Conservation (phyloP, 2,888 invertebrate species). For the Tanaodytes sp. region DNA sequence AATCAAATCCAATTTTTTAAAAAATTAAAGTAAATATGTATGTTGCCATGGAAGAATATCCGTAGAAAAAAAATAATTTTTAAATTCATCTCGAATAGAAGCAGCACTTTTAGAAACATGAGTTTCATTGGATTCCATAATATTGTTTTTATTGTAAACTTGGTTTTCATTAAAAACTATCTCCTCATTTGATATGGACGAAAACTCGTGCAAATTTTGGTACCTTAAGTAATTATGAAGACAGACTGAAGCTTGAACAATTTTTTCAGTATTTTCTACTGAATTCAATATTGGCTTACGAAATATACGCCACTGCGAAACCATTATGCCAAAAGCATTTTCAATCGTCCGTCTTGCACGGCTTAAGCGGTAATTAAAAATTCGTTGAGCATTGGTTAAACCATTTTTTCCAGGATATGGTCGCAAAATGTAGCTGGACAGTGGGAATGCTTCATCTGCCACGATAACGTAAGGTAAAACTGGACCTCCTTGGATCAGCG, state of each 20-base stretch:
- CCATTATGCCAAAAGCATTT: slow-evolving; percentile 3
- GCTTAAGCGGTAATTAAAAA: slow-evolving; percentile 7
- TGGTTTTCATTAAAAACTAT: background rate
- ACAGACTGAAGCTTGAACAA: slow-evolving; percentile 2
- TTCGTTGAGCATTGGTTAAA: background rate
- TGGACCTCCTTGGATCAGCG: background rate
- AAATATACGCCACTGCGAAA: slow-evolving; percentile 4
- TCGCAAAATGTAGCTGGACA: slow-evolving; percentile 6
- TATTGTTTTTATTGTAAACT: too few relatives aligned
- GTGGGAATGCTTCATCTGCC: slow-evolving; percentile 10
- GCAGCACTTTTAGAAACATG: background rate
- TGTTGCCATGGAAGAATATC: too few relatives aligned
- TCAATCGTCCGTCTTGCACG: background rate
- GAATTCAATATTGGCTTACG: background rate
- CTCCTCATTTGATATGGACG: too few relatives aligned
- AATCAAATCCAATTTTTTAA: too few relatives aligned
- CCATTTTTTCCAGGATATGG: slow-evolving; percentile 14
- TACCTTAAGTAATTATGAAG: slow-evolving; percentile 2
- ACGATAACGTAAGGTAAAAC: background rate
- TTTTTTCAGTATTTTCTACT: slow-evolving; percentile 1
- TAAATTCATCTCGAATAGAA: background rate
- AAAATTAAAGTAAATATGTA: too few relatives aligned
- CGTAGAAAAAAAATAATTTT: background rate
- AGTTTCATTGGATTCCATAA: background rate
- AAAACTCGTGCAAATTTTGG: background rate